Percentiles rank a stretch among this genome's conserved stretches.
Evolutionary conservation across 2,113 vertebrate species (phyloP).

Genomic region (Clarias macrocephalus): DNA sequence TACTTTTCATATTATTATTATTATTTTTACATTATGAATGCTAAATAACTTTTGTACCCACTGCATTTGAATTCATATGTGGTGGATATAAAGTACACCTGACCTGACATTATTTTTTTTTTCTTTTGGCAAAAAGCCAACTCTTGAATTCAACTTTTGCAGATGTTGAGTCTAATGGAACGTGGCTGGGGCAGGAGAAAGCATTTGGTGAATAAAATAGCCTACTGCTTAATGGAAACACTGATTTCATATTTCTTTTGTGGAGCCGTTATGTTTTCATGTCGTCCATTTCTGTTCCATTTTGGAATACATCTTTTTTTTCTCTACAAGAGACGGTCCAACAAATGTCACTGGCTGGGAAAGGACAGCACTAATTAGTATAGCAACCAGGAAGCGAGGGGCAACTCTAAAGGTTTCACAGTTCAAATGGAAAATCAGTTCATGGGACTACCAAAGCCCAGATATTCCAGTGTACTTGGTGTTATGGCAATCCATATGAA

Average conservation of each 20-base stretch:
- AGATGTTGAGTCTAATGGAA: conserved; percentile 44
- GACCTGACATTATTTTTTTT: conserved; percentile 64
- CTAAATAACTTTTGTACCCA: conserved; percentile 45
- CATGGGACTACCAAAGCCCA: too few relatives aligned
- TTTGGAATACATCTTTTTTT: too few relatives aligned
- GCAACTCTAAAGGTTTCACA: too few relatives aligned
- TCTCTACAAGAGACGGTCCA: too few relatives aligned
- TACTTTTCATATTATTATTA: conserved; percentile 78
- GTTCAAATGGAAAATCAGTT: too few relatives aligned
- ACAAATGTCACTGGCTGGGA: too few relatives aligned
- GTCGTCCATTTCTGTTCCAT: not conserved
- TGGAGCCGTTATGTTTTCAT: not conserved
- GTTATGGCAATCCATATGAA: too few relatives aligned
- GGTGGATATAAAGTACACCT: conserved; percentile 63
- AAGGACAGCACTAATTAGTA: too few relatives aligned
- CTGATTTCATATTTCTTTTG: not conserved
- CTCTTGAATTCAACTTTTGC: conserved; percentile 69
- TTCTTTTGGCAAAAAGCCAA: conserved; percentile 69
- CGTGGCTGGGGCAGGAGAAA: conserved; percentile 27
- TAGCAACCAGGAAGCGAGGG: too few relatives aligned
- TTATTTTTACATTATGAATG: conserved; percentile 60
- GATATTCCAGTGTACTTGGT: too few relatives aligned
- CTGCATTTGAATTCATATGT: conserved; percentile 57
- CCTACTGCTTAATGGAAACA: conserved; percentile 42
- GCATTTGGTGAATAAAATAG: conserved; percentile 55